A percentile compares a stretch with the other conserved stretches of the same genome.
These are phyloP conservation scores for Odontophorus gujanensis DNA, from an alignment of 2,113 vertebrate genomes.

Conservation along the genomic window DNA sequence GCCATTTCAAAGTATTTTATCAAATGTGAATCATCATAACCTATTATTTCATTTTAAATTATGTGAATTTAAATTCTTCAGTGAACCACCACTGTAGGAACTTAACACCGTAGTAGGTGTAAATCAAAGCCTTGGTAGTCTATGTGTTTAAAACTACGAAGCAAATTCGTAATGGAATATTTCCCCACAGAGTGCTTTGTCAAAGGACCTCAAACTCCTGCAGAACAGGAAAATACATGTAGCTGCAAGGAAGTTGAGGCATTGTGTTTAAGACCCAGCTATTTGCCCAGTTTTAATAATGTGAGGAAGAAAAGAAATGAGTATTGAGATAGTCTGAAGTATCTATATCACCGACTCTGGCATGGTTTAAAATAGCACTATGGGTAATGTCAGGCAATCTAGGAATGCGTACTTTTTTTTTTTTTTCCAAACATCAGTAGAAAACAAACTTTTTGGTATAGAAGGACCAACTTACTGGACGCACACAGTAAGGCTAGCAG, in stretches of 20 bases:
- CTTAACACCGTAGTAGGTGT: slow-evolving; percentile 2
- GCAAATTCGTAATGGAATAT: background rate
- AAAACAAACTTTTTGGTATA: background rate
- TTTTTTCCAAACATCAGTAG: background rate
- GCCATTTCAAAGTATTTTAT: slow-evolving; percentile 1
- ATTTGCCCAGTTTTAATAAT: background rate
- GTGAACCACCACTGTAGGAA: background rate
- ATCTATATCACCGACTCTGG: background rate
- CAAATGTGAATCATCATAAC: background rate
- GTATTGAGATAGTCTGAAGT: background rate
- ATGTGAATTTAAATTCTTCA: background rate
- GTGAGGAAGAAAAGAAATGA: background rate
- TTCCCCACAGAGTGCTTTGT: background rate
- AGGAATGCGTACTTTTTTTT: background rate
- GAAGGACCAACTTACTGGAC: background rate
- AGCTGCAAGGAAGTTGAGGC: background rate
- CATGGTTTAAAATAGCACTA: background rate
- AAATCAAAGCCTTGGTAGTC: background rate
- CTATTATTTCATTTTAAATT: slow-evolving; percentile 26
- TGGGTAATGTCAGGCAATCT: background rate
- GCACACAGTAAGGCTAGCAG: background rate
- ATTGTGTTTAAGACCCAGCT: background rate
- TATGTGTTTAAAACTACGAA: background rate
- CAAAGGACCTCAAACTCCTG: background rate
- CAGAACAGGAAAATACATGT: background rate